Evolutionary conservation across 2,888 invertebrate genomes (phyloP), one percentile per base, ranked within the genome.

Genomic region (Drosophila algonquin): DNA sequence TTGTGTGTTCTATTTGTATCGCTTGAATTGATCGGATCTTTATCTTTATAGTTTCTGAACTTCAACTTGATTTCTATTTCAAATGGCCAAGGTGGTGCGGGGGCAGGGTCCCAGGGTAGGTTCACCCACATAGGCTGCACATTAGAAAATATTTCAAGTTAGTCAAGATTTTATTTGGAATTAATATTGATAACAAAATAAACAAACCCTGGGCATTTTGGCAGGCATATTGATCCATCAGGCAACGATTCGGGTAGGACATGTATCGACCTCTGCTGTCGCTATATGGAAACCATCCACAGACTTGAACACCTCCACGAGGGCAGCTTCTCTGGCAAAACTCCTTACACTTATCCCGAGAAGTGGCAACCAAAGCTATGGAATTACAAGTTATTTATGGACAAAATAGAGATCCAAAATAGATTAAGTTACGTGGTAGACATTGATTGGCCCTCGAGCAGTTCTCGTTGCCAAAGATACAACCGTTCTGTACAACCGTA

Each of bases 401-500:
- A 10, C 4, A 35, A 0, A 45, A 5, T 24, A n/a, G n/a, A 16
- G n/a, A 8, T 9, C 16, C 7, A 0, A 1, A 2, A 10, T 40
- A 0, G 5, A 16, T 3, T n/a, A 9, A 14, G 71, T 69, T 51
- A 80, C 80, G 52, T 7, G 7, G 8, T 35, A 65, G 14, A 27
- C 80, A 83, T 12, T 12, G 63, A 45, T 80, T 80, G 4, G 24
- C 53, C 1, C 83, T 69, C 16, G 35, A 46, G 12, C 80, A 80
- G 30, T 83, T 80, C 27, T 48, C 54, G 27, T 54, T 35, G 7
- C 8, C 56, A 21, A 80, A 75, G 0, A 80, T 2, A 47, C 80
- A 80, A 3, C 64, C 62, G 35, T 81, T 81, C n/a, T 83, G 81
- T n/a, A n/a, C n/a, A n/a, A n/a, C n/a, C n/a, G 14, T 65, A 83